A percentile compares a stretch with the other conserved stretches of the same genome.
phyloP scores from a whole-genome alignment of 2,888 invertebrate genomes.

The Acanthosepion pharaonis region DNA sequence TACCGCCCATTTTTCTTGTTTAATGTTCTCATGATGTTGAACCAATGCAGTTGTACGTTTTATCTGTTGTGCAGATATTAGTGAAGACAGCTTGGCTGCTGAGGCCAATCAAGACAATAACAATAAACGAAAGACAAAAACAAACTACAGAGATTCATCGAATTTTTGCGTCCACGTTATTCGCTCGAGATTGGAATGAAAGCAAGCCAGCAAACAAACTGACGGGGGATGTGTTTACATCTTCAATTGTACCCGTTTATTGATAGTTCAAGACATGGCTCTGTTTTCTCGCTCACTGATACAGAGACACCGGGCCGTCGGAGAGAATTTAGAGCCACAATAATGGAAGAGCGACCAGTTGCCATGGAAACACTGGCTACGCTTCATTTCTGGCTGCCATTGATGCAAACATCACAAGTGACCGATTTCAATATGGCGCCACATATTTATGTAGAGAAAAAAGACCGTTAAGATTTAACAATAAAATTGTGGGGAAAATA shows the following conservation, averaged over 20 bases:
- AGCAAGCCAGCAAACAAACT: background rate
- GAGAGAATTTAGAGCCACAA: background rate
- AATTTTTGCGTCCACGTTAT: background rate
- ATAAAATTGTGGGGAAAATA: background rate
- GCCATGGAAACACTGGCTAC: background rate
- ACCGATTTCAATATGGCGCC: conserved; percentile 22
- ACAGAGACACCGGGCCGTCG: background rate
- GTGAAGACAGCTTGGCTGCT: background rate
- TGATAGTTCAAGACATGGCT: background rate
- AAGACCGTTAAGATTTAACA: background rate
- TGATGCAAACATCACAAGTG: background rate
- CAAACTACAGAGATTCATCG: background rate
- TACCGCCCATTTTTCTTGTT: background rate
- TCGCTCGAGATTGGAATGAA: background rate
- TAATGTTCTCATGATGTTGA: background rate
- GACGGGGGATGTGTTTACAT: background rate
- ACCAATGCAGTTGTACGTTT: background rate
- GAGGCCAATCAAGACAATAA: background rate
- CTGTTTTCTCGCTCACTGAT: background rate
- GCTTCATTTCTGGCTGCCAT: background rate
- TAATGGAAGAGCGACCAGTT: background rate
- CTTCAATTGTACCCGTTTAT: background rate
- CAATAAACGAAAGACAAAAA: background rate
- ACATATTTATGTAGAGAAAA: background rate
- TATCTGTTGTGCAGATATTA: background rate